Base-by-base conservation (phyloP, 2,113 vertebrate species). In the Antigone vipio region DNA sequence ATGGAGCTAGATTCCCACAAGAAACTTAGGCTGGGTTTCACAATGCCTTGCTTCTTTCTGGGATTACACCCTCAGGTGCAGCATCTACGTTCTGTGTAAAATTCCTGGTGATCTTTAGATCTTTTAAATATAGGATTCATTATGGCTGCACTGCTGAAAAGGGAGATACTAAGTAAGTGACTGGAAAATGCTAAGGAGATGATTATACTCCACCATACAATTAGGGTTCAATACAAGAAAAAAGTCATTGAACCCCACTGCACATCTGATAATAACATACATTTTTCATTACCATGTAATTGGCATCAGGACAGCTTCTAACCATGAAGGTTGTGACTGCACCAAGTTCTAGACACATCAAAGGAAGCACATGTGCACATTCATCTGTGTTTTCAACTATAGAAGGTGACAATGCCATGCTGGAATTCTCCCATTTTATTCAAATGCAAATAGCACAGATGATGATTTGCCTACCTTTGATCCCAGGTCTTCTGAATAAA, bases 311-410 rank as follows among this genome's bases (percentile, higher is more conserved):
- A 59, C 29, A 79, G 9, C 14, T 72, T 82, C 47, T 62, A 72
- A 35, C 16, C 5, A 15, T 8, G 6, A 44, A 27, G 8, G 2
- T 2, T 60, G 27, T 58, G 35, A n/a, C 19, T n/a, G 11, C 23
- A 68, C 4, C 26, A 47, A 23, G 45, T 89, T 73, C 34, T 58
- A 40, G 19, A 49, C 2, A 18, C 5, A 17, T n/a, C 30, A 60
- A 3, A 3, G 7, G 24, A 80, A 68, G 59, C 1, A 5, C 2
- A 12, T 3, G 11, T 17, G 4, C 9, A 55, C 15, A 23, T 50
- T 55, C 1, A 0, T 53, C 22, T 59, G 3, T 24, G 7, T 27
- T 66, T 85, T 45, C 23, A 10, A 15, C n/a, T 55, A 9, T 12
- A 45, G 55, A 77, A 81, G 5, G 8, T 45, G 15, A 40, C 1